Base-by-base conservation (phyloP, 2,888 invertebrate genomes). In the Rhyacophila evoluta region DNA sequence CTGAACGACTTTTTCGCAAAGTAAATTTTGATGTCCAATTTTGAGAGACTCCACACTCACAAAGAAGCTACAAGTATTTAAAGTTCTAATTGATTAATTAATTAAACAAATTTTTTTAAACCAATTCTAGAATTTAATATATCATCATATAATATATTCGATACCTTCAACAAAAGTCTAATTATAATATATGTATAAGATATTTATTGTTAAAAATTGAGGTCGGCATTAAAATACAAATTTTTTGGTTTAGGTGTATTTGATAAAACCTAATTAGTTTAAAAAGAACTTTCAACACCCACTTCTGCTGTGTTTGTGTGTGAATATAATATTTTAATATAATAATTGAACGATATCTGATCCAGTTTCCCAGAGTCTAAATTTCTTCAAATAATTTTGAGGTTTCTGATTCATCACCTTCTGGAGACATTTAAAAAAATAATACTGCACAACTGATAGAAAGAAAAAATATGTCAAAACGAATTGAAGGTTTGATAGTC, bases 371-470 rank as follows among this genome's bases (percentile, higher is more conserved):
- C 41, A 55, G 41, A 19, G 41, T 25, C 15, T 19, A 55, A 55
- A 55, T 55, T 19, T 55, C 55, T 25, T 55, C 15, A 55, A 55
- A 55, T 55, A 25, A 25, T 55, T 55, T 55, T n/a, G 55, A 55
- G 55, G 55, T 55, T 55, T 55, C 55, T 55, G 55, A 55, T 55
- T 55, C 55, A 33, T 74, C 55, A 67, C 67, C 36, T 74, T 74
- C 41, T 74, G 41, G 33, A 74, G 67, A 68, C 55, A 55, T 55
- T 55, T 75, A 33, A 36, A 75, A 86, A 85, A 84, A 83, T n/a
- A 80, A 83, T 80, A 82, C 81, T 83, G 83, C 80, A 82, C 81
- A 81, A 75, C 83, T 79, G 77, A 71, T 81, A 79, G 79, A 73
- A 81, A 80, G 77, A 25, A 68, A 19, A 72, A 33, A 72, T 77